Base-by-base conservation (phyloP, 2,888 invertebrate species). In the Lycophotia porphyrea region DNA sequence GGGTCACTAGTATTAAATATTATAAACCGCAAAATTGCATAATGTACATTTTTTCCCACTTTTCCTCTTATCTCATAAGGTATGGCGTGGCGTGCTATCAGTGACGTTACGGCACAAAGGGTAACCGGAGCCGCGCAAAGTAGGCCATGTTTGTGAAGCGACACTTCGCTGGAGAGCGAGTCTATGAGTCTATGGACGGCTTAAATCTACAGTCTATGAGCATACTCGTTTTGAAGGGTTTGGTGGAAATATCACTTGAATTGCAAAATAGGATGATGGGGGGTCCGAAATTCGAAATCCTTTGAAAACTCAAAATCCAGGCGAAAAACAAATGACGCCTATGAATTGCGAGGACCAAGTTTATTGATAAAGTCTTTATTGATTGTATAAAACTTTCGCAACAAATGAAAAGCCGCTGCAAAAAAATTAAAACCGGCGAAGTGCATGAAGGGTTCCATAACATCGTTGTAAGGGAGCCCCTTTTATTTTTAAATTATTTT, bases 61-160 rank as follows among this genome's bases (percentile, higher is more conserved):
- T n/a, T n/a, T 63, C 11, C 31, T 27, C 18, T 36, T 36, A 39
- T 1, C 42, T 3, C 44, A 63, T 36, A 27, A 58, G 21, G 21
- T n/a, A 24, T 15, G 24, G 34, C 27, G 55, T 47, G n/a, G n/a
- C 47, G 27, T 55, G 65, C 31, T 74, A 71, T 76, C 63, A 71
- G 49, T 82, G 73, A 82, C 75, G 83, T 81, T 74, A 77, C 18
- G 2, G 39, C n/a, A 74, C 73, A 78, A 83, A 78, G 70, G 69
- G 79, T 86, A 87, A 87, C 83, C 55, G 66, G 77, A 87, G 69
- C 65, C 68, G 42, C n/a, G 55, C 34, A 7, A 86, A 83, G 70
- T 86, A 87, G 80, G 88, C 79, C 86, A 81, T 87, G 81, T 86
- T 85, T 85, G 83, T 81, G 74, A 60, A 83, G 61, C 34, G 49